Conservation (phyloP, 2,797 vertebrate species). For the Meriones psammophilus region DNA sequence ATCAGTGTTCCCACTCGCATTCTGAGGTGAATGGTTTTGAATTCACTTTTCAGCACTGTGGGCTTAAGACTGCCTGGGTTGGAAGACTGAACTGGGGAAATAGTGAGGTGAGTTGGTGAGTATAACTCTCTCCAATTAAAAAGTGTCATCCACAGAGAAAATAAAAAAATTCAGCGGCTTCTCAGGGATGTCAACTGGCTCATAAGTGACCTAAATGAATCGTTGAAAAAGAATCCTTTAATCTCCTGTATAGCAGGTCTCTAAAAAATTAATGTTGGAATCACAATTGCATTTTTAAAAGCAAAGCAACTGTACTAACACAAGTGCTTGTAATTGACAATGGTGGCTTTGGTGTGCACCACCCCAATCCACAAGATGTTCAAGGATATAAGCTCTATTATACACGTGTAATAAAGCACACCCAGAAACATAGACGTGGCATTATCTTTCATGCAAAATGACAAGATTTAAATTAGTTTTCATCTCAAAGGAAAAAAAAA, state of each 20-base stretch:
- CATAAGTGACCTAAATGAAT: slow-evolving; percentile 86
- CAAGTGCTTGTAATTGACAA: slow-evolving; percentile 37
- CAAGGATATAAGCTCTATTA: slow-evolving; percentile 28
- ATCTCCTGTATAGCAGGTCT: slow-evolving; percentile 83
- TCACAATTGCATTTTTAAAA: slow-evolving; percentile 77
- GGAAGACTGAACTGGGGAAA: background rate
- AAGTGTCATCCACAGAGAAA: slow-evolving; percentile 74
- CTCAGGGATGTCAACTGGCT: slow-evolving; percentile 82
- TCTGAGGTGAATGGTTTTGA: slow-evolving; percentile 76
- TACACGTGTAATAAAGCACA: slow-evolving; percentile 47
- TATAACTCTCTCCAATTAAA: slow-evolving; percentile 81
- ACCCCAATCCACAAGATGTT: background rate
- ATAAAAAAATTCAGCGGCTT: slow-evolving; percentile 87
- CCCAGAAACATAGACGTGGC: background rate
- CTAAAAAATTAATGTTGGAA: slow-evolving; percentile 86
- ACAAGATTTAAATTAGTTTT: slow-evolving; percentile 70
- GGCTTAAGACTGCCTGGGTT: slow-evolving; percentile 20
- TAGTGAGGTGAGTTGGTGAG: slow-evolving; percentile 65
- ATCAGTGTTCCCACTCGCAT: slow-evolving; percentile 48
- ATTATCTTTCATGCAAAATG: slow-evolving; percentile 57
- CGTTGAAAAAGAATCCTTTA: slow-evolving; percentile 81
- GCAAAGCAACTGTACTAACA: slow-evolving; percentile 69
- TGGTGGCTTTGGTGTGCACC: slow-evolving; percentile 46
- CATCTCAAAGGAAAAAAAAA: slow-evolving; percentile 8
- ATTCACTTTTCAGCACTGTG: slow-evolving; percentile 74